phyloP scores from a whole-genome alignment of 1,140 invertebrate species.

The Dinothrombium tinctorium region DNA sequence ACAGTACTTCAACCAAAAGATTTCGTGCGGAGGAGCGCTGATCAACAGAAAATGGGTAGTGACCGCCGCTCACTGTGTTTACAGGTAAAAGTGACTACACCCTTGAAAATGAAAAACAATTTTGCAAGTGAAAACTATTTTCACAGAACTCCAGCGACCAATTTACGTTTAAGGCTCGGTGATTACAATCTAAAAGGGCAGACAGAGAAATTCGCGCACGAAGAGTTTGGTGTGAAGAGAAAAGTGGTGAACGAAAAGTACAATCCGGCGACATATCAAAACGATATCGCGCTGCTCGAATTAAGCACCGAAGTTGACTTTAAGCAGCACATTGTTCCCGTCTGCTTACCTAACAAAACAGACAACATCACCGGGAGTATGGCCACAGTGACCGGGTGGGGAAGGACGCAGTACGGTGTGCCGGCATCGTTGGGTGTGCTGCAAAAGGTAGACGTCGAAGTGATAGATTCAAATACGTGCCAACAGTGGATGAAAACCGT shows the following conservation, averaged over 20 bases:
- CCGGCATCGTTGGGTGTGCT: constrained; percentile 10
- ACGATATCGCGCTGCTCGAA: constrained; percentile 64
- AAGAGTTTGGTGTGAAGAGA: constrained; percentile 61
- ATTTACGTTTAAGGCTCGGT: constrained; percentile 51
- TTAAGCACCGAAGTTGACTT: constrained; percentile 47
- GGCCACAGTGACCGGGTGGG: constrained; percentile 17
- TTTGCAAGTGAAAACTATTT: background rate
- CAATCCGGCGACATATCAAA: constrained; percentile 32
- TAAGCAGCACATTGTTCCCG: constrained; percentile 47
- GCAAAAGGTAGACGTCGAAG: constrained; percentile 22
- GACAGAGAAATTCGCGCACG: constrained; percentile 52
- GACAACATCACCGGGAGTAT: constrained; percentile 20
- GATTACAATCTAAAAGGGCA: constrained; percentile 71
- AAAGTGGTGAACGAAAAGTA: constrained; percentile 31
- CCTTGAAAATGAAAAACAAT: background rate
- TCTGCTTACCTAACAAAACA: constrained; percentile 46
- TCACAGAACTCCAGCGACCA: constrained; percentile 16
- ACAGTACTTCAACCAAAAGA: constrained; percentile 61
- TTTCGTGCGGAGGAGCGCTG: constrained; percentile 69
- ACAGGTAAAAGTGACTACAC: constrained; percentile 43
- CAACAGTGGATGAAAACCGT: constrained; percentile 32
- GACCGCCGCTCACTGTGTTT: constrained; percentile 64
- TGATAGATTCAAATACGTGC: constrained; percentile 68
- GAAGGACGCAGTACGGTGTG: constrained; percentile 13
- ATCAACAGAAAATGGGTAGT: constrained; percentile 52